Evolutionary conservation across 2,797 vertebrate genomes (phyloP), one percentile per base, ranked within the genome.

Genomic region (Protosalanx chinensis): DNA sequence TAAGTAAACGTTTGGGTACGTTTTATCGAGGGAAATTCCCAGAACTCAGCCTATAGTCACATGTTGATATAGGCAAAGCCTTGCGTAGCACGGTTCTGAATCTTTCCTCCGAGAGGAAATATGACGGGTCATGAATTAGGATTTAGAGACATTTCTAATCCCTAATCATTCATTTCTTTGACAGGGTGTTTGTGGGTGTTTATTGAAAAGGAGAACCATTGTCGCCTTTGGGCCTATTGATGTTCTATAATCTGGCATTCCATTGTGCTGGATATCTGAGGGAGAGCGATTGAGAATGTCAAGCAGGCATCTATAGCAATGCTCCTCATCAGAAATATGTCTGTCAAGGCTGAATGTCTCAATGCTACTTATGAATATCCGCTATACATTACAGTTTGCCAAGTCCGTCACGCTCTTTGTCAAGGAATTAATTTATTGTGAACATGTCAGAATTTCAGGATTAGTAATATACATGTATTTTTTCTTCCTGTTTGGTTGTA

Each of bases 181-280:
- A 20, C 29, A 56, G 3, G 46, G 5, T 59, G 32, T 66, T 59
- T 65, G 7, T 13, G 53, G 8, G 30, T 64, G 61, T 64, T 64
- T 56, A 23, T 65, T 6, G 30, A 29, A 16, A 53, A 41, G 37
- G 53, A 63, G n/a, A 1, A 6, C 13, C n/a, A 16, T 29, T 15
- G 70, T 56, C 23, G 29, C 32, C 46, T 56, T 20, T 57, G n/a
- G 16, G 33, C 30, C 30, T 13, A 58, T 41, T 29, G 51, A 56
- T 37, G 51, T 35, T 41, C 33, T 65, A 41, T 46, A 41, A 58
- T 41, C 70, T 41, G 27, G 30, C 62, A 29, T 30, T 56, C 49
- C 63, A 58, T 64, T 37, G 15, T 65, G 29, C 70, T 37, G 10
- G 46, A 37, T 65, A 27, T 65, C 51, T 27, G 61, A 16, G 62